These are phyloP conservation scores for Allygus modestus DNA, from an alignment of 2,888 invertebrate species.

Conservation along the genomic window DNA sequence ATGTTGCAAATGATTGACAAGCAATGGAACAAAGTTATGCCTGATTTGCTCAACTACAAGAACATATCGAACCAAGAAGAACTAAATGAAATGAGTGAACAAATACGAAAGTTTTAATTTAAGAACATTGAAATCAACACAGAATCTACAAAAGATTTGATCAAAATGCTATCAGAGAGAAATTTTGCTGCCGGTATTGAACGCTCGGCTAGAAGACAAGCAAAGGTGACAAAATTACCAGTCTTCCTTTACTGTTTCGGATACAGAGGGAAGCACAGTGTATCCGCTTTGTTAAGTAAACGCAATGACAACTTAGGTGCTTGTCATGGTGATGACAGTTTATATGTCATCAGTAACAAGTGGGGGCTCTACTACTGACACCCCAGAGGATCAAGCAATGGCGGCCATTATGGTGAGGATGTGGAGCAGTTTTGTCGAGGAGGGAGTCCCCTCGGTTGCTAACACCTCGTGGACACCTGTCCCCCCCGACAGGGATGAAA, in stretches of 20 bases:
- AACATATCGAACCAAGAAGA: conserved; percentile 66
- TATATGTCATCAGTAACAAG: neutral
- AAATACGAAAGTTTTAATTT: conserved; percentile 69
- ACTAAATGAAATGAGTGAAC: conserved; percentile 64
- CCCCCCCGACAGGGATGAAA: neutral
- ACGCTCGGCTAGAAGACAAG: conserved; percentile 39
- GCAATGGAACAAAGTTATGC: conserved; percentile 69
- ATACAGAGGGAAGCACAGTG: conserved; percentile 29
- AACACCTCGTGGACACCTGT: neutral
- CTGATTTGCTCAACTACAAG: conserved; percentile 71
- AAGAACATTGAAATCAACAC: conserved; percentile 41
- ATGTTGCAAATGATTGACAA: conserved; percentile 62
- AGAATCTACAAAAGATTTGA: neutral
- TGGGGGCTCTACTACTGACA: neutral
- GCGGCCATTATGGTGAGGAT: neutral
- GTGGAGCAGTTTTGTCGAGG: neutral
- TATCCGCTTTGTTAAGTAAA: conserved; percentile 19
- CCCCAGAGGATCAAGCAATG: neutral
- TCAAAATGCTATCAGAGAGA: conserved; percentile 37
- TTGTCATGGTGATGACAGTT: conserved; percentile 40
- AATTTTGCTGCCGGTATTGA: conserved; percentile 25
- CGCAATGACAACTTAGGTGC: conserved; percentile 25
- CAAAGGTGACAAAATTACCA: neutral
- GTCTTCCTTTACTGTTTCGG: conserved; percentile 48
- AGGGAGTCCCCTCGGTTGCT: neutral